phyloP scores from a whole-genome alignment of 1,140 invertebrate genomes.

The Aleiodes sp. region DNA sequence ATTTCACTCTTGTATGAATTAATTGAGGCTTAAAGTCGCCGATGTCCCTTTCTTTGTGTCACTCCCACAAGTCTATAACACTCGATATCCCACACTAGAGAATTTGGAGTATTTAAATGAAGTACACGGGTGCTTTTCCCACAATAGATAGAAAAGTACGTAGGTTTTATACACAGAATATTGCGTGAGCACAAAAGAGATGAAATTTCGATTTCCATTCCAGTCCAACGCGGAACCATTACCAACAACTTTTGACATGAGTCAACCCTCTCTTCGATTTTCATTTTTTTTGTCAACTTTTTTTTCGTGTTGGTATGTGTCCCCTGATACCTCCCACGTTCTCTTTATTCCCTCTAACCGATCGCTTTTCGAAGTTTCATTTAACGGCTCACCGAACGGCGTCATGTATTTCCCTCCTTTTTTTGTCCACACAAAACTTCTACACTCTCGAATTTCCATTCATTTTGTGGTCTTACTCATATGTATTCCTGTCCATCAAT shows the following conservation, averaged over 20 bases:
- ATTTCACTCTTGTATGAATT: conserved; percentile 27
- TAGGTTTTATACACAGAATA: background rate
- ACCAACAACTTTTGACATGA: conserved; percentile 31
- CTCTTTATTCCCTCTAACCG: conserved; percentile 23
- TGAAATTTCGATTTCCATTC: conserved; percentile 31
- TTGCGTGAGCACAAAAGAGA: background rate
- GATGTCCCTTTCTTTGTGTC: conserved; percentile 20
- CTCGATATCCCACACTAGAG: background rate
- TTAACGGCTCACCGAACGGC: conserved; percentile 28
- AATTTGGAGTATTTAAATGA: conserved; percentile 14
- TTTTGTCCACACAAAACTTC: conserved; percentile 16
- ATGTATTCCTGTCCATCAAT: background rate
- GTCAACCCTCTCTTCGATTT: conserved; percentile 23
- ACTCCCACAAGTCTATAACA: conserved; percentile 3
- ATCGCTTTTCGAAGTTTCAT: conserved; percentile 33
- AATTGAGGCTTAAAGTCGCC: conserved; percentile 24
- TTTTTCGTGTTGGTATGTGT: background rate
- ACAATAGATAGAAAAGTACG: conserved; percentile 9
- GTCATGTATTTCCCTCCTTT: background rate
- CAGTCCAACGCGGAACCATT: background rate
- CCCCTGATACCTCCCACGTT: background rate
- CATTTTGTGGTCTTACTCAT: conserved; percentile 24
- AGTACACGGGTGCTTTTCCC: background rate
- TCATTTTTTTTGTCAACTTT: conserved; percentile 1
- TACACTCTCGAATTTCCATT: conserved; percentile 23